Percentiles rank a stretch among this genome's conserved stretches.
phyloP scores from a whole-genome alignment of 2,888 invertebrate species.

The Acronicta psi region DNA sequence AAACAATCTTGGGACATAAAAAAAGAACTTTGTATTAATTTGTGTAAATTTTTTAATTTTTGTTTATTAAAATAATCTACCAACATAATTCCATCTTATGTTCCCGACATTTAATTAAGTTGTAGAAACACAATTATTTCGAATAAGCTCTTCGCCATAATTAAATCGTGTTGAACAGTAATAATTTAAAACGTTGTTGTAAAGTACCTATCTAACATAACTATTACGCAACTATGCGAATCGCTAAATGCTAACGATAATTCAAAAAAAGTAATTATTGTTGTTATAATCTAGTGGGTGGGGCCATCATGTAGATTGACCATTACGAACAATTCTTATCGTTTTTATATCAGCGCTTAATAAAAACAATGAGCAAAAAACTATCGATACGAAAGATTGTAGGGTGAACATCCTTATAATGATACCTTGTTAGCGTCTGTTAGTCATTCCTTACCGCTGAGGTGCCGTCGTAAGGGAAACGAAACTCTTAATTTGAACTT shows the following conservation, averaged over 20 bases:
- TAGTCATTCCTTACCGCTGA: conserved; percentile 76
- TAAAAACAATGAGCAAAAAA: conserved; percentile 72
- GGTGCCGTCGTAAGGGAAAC: conserved; percentile 73
- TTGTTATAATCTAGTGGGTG: conserved; percentile 51
- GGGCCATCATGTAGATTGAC: conserved; percentile 39
- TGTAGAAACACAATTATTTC: conserved; percentile 11
- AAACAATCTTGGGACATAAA: too few species aligned
- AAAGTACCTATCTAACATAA: conserved; percentile 12
- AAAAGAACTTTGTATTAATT: too few species aligned
- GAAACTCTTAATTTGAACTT: conserved; percentile 82
- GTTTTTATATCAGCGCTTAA: conserved; percentile 54
- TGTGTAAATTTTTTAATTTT: neutral
- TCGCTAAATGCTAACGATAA: conserved; percentile 39
- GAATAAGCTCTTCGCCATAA: conserved; percentile 17
- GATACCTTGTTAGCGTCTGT: conserved; percentile 85
- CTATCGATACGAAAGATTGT: conserved; percentile 71
- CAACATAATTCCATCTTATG: neutral
- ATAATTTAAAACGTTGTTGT: conserved; percentile 13
- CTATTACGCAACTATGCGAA: conserved; percentile 18
- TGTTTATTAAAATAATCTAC: neutral
- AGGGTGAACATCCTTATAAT: conserved; percentile 83
- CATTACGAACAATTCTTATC: conserved; percentile 53
- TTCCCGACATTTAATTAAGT: conserved; percentile 20
- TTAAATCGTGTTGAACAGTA: conserved; percentile 21
- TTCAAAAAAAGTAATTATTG: conserved; percentile 46